Evolutionary conservation across 1,140 invertebrate genomes (phyloP), one percentile per base, ranked within the genome.

Genomic region (Diorhabda sublineata): DNA sequence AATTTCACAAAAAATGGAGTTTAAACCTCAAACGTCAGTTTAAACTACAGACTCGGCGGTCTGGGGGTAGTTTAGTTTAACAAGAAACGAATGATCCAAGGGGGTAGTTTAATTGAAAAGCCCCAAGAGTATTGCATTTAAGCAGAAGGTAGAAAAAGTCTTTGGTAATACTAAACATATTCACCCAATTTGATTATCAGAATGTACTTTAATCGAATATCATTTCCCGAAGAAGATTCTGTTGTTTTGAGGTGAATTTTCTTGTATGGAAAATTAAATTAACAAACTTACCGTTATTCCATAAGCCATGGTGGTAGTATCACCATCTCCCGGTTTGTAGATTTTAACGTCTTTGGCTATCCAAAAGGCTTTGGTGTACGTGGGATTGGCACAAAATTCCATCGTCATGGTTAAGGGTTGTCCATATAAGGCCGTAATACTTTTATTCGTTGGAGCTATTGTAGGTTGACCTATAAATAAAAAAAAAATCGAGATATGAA

Each of bases 361-460:
- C 80, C 80, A 81, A 26, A 79, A 74, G 6, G 75, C 78, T 72
- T 78, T 81, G 44, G 70, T 79, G 64, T 79, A 79, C 3, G 75
- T 69, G 4, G 84, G 84, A 80, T 85, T 85, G 73, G 84, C 84
- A 75, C 84, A 85, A 73, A 85, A 85, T 77, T 85, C 84, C 71
- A 85, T 84, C 5, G 82, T 82, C 4, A 85, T 74, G 45, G 84
- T 84, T 43, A 85, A 68, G 0, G 84, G 83, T 41, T 84, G 83
- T 42, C 84, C 84, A n/a, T 83, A 82, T 67, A 84, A 82, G 42
- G 84, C 84, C 3, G 84, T 82, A 44, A 84, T 80, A 52, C 82
- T 85, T 73, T 84, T 80, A 77, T 84, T 84, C 5, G 78, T 74
- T 0, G 84, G 83, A 61, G 80, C 76, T 26, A 83, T 82, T 60